These are phyloP conservation scores for Delphinapterus leucas DNA, from an alignment of 2,113 vertebrate genomes.

Conservation along the genomic window DNA sequence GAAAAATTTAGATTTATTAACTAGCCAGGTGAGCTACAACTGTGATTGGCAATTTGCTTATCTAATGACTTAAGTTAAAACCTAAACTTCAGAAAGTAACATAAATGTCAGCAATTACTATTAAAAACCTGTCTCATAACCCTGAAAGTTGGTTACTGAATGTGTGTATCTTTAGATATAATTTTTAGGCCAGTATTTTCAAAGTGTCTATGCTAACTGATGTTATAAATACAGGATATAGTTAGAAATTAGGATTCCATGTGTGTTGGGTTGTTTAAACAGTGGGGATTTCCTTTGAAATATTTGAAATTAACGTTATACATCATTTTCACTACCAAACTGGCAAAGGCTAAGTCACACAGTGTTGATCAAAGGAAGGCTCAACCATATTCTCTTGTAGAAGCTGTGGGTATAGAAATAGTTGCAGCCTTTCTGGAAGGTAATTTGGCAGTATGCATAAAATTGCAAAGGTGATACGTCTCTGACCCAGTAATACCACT, in stretches of 20 bases:
- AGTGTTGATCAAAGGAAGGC: not conserved
- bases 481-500: not conserved
- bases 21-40: not conserved
- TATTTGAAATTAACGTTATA: not conserved
- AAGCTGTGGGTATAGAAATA: not conserved
- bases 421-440: not conserved
- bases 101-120: not conserved
- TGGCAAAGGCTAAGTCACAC: not conserved
- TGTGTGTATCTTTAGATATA: not conserved
- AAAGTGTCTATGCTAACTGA: not conserved
- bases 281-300: not conserved
- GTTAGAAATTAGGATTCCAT: not conserved
- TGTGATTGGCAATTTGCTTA: not conserved
- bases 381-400: not conserved
- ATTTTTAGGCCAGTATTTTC: not conserved
- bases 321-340: not conserved
- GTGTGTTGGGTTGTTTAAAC: not conserved
- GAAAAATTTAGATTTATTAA: not conserved
- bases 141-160: not conserved
- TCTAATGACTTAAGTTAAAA: not conserved
- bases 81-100: conserved; percentile 37
- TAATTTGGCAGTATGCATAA: not conserved
- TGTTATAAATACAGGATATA: not conserved
- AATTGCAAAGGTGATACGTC: not conserved
- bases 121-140: not conserved